A percentile compares a stretch with the other conserved stretches of the same genome.
These are phyloP conservation scores for Laticauda laticaudata DNA, from an alignment of 2,113 vertebrate genomes.

Conservation along the genomic window DNA sequence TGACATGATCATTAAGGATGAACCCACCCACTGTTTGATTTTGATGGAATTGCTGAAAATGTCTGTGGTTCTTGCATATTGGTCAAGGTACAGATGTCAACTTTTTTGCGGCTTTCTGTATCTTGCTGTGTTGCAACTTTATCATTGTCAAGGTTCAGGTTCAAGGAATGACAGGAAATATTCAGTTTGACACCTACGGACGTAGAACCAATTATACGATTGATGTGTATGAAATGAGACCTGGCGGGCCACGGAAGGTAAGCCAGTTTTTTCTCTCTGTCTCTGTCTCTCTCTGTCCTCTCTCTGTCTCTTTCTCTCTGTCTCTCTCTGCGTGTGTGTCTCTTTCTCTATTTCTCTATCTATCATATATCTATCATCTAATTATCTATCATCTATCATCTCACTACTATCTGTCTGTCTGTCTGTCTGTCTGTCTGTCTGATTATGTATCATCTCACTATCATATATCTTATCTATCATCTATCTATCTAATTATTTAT, in stretches of 20 bases:
- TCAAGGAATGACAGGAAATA: slow-evolving; percentile 97
- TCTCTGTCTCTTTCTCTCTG: too few relatives aligned
- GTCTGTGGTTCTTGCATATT: not conserved
- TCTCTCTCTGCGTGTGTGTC: too few relatives aligned
- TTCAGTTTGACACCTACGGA: slow-evolving; percentile 98
- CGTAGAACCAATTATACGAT: slow-evolving; percentile 97
- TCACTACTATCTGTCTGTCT: too few relatives aligned
- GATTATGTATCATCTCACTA: too few relatives aligned
- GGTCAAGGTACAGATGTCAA: not conserved
- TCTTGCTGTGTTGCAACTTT: slow-evolving; percentile 46
- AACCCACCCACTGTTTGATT: not conserved
- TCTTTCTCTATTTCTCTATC: too few relatives aligned
- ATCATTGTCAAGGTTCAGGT: slow-evolving; percentile 86
- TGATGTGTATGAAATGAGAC: slow-evolving; percentile 96
- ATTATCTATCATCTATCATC: too few relatives aligned
- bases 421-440: too few relatives aligned
- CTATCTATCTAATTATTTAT: too few relatives aligned
- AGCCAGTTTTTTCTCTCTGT: slow-evolving; percentile 48
- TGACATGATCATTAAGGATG: not conserved
- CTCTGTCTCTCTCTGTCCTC: too few relatives aligned
- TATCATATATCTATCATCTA: too few relatives aligned
- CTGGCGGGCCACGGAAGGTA: slow-evolving; percentile 90
- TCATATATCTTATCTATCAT: too few relatives aligned
- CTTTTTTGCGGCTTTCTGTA: not conserved
- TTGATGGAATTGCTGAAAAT: not conserved